Percentiles rank a stretch among this genome's conserved stretches.
These are phyloP conservation scores for Donacobius atricapilla DNA, from an alignment of 2,113 vertebrate genomes.

Conservation along the genomic window DNA sequence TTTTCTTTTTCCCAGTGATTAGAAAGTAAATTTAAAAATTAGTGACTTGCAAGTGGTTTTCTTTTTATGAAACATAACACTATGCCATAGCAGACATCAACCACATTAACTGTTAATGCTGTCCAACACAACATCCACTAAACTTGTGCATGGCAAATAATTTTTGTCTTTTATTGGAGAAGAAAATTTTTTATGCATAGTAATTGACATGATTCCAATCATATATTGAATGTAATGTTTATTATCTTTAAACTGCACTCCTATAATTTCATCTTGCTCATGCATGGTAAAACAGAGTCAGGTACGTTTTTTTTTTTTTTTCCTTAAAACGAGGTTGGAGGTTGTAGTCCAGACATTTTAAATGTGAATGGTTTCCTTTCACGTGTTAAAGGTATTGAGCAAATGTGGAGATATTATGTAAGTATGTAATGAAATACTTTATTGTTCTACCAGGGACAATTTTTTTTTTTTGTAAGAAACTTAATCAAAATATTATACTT, in stretches of 20 bases:
- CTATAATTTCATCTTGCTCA: not conserved
- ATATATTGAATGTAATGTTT: not conserved
- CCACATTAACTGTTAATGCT: not conserved
- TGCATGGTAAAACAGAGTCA: not conserved
- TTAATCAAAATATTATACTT: not conserved
- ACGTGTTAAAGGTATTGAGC: not conserved
- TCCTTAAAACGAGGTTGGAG: not conserved
- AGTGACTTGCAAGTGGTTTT: not conserved
- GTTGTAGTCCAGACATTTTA: not conserved
- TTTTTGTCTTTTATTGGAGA: not conserved
- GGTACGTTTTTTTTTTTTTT: not conserved
- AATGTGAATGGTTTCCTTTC: not conserved
- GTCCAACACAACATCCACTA: not conserved
- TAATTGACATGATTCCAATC: not conserved
- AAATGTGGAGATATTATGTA: not conserved
- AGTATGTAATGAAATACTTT: not conserved
- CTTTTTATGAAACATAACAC: not conserved
- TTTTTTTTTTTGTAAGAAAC: not conserved
- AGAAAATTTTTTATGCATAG: not conserved
- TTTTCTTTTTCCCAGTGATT: not conserved
- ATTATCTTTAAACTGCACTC: not conserved
- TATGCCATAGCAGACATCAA: not conserved
- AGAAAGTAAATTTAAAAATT: not conserved
- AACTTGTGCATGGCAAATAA: not conserved
- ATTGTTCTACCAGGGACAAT: not conserved